These are phyloP conservation scores for Agonopterix heracliana DNA, from an alignment of 2,888 invertebrate genomes.

Conservation along the genomic window DNA sequence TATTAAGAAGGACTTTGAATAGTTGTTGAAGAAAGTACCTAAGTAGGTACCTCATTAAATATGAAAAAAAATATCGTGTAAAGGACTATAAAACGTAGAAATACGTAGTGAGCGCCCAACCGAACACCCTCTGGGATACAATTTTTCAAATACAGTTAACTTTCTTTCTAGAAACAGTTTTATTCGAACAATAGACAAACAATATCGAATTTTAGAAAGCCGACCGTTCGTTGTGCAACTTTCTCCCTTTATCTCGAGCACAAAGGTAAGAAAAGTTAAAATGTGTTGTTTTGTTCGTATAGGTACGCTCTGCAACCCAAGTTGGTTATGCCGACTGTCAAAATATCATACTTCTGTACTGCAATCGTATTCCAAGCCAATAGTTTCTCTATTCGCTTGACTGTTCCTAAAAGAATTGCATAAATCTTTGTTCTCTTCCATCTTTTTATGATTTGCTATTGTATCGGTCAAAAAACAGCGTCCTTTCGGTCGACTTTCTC, in stretches of 20 bases:
- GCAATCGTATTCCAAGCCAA: neutral
- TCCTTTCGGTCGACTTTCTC: constrained; percentile 35
- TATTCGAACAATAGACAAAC: constrained; percentile 44
- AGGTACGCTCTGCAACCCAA: constrained; percentile 5
- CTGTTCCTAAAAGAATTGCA: too few relatives aligned
- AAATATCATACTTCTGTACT: neutral
- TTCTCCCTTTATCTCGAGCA: constrained; percentile 65
- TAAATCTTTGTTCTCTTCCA: neutral
- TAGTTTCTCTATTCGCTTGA: neutral
- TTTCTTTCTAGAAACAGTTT: constrained; percentile 24
- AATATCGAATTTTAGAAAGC: constrained; percentile 67
- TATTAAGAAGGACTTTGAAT: too few relatives aligned
- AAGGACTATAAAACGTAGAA: too few relatives aligned
- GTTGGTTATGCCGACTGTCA: constrained; percentile 5
- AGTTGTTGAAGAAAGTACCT: too few relatives aligned
- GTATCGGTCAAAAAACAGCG: constrained; percentile 23
- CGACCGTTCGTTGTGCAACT: constrained; percentile 64
- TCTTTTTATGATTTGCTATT: constrained; percentile 42
- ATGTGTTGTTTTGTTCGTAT: constrained; percentile 31
- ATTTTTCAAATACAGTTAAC: constrained; percentile 31
- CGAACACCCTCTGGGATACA: constrained; percentile 5
- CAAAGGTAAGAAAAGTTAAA: constrained; percentile 59
- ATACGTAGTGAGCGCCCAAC: too few relatives aligned
- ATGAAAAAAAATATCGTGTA: too few relatives aligned
- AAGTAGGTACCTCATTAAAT: too few relatives aligned